Evolutionary conservation across 2,113 vertebrate species (phyloP), one percentile per base, ranked within the genome.

Genomic region (Prunella himalayana): DNA sequence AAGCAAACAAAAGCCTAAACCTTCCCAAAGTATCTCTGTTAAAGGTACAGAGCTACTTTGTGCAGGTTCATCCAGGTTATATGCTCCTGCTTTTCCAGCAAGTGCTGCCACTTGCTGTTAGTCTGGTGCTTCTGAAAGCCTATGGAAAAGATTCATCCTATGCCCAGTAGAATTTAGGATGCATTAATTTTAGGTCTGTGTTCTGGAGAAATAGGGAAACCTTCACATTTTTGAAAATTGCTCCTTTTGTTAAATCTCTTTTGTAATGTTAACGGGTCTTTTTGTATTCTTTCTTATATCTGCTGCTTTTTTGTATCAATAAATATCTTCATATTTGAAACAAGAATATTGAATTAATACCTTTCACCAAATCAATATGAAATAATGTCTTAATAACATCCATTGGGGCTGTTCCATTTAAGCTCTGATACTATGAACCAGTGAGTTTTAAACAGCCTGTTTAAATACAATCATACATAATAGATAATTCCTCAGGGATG

Each of bases 401-500:
- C 37, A 17, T 37, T 4, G 1, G 4, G 7, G 42, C 70, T 73
- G 94, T 91, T 84, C 51, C 51, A 56, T 83, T 85, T 71, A 82
- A 84, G 64, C 56, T 94, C 91, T 76, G 76, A 82, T 94, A 87
- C 84, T 89, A 72, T 78, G 73, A 97, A 87, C 76, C 71, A 83
- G 60, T 56, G 77, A 79, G 66, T 94, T 90, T 95, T 92, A 86
- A 95, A 78, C 23, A 93, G 83, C 79, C 60, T 96, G 84, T 95
- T 69, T 77, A 90, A 54, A 35, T 37, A 49, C 35, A 42, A 8
- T 63, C 41, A 76, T 69, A 4, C 31, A 69, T 76, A 63, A 69
- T 56, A 56, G 15, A 77, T 94, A 89, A 97, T 95, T 97, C 97
- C 97, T 94, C 71, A 66, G 96, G 92, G 95, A 92, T 89, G 88